Base-by-base conservation (phyloP, 2,797 vertebrate genomes). In the Coregonus sp. region DNA sequence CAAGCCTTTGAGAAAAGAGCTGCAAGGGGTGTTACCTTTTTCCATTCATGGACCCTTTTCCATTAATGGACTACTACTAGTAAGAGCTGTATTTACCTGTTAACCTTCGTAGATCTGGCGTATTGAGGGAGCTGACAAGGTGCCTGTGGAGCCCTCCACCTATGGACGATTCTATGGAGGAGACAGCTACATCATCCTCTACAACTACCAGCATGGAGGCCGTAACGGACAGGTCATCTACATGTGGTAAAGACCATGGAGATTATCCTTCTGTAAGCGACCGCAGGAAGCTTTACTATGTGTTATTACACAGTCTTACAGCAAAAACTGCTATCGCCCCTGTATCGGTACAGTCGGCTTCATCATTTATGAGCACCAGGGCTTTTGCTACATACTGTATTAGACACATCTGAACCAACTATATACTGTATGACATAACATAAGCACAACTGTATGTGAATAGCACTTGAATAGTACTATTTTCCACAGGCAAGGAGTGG, bases 91-190 rank as follows among this genome's bases (percentile, higher is more conserved):
- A 25, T 33, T 65, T 61, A 0, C 25, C 5, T 81, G n/a, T 79
- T 51, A 20, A 40, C 40, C 9, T n/a, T 0, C 65, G 56, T 59
- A 93, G 93, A 81, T 94, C 37, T 94, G 92, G 93, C 86, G 92
- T 18, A 73, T 94, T 31, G 92, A 94, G 73, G 91, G 88, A 6
- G 82, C 82, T 0, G 76, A 88, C 2, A 93, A 92, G 73, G 88
- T 91, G 33, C 67, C 12, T 0, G 81, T 93, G 40, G 87, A 93
- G 7, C 61, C 74, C 0, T 80, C 80, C 0, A 0, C 50, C 4
- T 78, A 84, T 0, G 89, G 91, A n/a, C 93, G 92, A 82, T 94
- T 94, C 80, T 94, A 82, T 31, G 91, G 92, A n/a, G 93, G 92
- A 66, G 93, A 93, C 82, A 90, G 90, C 81, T 94, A 94, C 89